Evolutionary conservation across 2,797 vertebrate species (phyloP), one percentile per base, ranked within the genome.

Genomic region (Thamnophis elegans): DNA sequence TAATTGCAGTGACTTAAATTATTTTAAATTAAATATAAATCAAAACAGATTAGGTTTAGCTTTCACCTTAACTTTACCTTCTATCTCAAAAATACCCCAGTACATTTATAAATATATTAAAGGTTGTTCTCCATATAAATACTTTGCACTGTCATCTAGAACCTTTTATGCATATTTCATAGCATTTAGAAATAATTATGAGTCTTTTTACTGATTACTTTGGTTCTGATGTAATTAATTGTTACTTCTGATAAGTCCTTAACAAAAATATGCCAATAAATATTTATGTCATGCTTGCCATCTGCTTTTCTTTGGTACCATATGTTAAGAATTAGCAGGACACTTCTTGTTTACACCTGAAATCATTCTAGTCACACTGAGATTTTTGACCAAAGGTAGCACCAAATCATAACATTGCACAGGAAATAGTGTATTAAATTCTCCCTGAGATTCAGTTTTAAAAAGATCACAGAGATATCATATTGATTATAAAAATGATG

Each of bases 231-330:
- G 90, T 94, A 95, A 95, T 95, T 96, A 96, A 95, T 94, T 95
- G 91, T 94, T 93, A 94, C 88, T 96, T 96, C 95, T 2, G 89
- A 95, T 92, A 95, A 87, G 54, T 60, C 73, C 85, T 89, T 94
- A 95, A 94, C 94, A 93, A 96, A 96, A 95, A 96, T 92, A 93
- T 88, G 95, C 68, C 94, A 95, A 96, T 96, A 96, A 95, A 95
- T 96, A 97, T 96, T 96, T 95, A 95, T 95, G 93, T 82, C 91
- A 91, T 85, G 87, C 36, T 58, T 60, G 88, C 93, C 93, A 94
- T 91, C 93, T 96, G 93, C 92, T 96, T 87, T 88, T 89, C 90
- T 91, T 94, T 92, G 0, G 1, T 59, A 93, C 93, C 59, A 89
- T 5, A 54, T 90, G 85, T 58, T 82, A 90, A 93, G 87, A 54